These are phyloP conservation scores for Drosophila sproati DNA, from an alignment of 1,140 invertebrate genomes.

Conservation along the genomic window DNA sequence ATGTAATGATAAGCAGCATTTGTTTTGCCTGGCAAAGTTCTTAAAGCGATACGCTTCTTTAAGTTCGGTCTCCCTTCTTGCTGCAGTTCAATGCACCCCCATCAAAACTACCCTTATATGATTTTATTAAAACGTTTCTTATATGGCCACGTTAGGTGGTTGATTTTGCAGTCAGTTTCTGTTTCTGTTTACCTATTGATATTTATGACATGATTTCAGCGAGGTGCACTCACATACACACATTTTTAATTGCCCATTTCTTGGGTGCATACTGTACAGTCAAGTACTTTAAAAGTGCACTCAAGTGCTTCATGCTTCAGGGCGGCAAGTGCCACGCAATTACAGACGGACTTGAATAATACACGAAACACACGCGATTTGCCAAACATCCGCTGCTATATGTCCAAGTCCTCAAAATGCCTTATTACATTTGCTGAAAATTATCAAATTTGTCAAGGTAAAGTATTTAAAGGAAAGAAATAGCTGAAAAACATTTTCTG, in stretches of 20 bases:
- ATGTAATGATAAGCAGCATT: constrained; percentile 78
- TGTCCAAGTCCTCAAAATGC: neutral
- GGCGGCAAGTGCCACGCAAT: constrained; percentile 5
- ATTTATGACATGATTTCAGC: constrained; percentile 52
- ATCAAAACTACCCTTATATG: constrained; percentile 1
- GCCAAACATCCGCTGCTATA: constrained; percentile 34
- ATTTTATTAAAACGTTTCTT: neutral
- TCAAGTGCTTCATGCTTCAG: constrained; percentile 14
- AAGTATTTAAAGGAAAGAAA: no score
- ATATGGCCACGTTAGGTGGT: constrained; percentile 9
- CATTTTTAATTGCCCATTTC: constrained; percentile 62
- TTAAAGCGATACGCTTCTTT: constrained; percentile 27
- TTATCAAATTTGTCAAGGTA: no score
- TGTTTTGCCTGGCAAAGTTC: constrained; percentile 33
- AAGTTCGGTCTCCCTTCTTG: neutral
- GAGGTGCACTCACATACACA: constrained; percentile 26
- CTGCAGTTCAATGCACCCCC: constrained; percentile 60
- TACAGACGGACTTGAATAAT: constrained; percentile 22
- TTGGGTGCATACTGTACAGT: constrained; percentile 37
- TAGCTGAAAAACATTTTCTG: no score
- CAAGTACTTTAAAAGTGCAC: constrained; percentile 68
- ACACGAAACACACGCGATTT: constrained; percentile 14
- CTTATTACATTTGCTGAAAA: no score
- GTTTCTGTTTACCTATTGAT: constrained; percentile 35
- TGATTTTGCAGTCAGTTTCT: constrained; percentile 10